Evolutionary conservation across 2,113 vertebrate genomes (phyloP).

Genomic region (Podarcis raffonei): DNA sequence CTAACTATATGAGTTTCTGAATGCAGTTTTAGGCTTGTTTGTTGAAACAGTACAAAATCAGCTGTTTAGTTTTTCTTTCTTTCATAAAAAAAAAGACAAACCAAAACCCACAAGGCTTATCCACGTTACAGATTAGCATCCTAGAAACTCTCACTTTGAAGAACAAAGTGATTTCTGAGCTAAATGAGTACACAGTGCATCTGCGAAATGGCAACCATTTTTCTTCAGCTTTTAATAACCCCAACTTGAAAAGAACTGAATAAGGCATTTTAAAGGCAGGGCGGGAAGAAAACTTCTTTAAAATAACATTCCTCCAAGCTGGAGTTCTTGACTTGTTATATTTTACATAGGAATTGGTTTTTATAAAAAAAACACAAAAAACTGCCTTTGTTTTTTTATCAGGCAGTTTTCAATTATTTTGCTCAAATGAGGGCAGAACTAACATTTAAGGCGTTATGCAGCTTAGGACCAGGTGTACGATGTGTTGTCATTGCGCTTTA

Average conservation of each 20-base stretch:
- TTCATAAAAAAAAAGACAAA: not conserved
- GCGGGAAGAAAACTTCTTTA: not conserved
- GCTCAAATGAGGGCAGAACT: fast-evolving
- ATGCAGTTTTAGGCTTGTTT: slow-evolving; percentile 5
- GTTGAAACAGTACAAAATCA: slow-evolving; percentile 2
- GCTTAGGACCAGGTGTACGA: no score
- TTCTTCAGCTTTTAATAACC: slow-evolving; percentile 25
- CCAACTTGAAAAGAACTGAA: not conserved
- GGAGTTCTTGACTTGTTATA: fast-evolving
- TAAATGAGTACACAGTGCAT: slow-evolving; percentile 6
- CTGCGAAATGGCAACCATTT: slow-evolving; percentile 30
- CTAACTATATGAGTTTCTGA: not conserved
- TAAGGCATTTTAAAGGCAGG: not conserved
- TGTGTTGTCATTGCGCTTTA: no score
- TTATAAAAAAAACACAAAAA: not conserved
- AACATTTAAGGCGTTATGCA: no score
- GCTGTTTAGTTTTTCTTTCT: fast-evolving
- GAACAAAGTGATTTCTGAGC: slow-evolving; percentile 49
- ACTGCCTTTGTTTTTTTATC: not conserved
- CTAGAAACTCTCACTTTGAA: slow-evolving; percentile 43
- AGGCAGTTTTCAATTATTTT: not conserved
- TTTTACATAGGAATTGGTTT: not conserved
- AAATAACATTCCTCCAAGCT: not conserved
- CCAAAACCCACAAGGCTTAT: slow-evolving; percentile 41
- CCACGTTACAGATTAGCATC: slow-evolving; percentile 50